A percentile compares a stretch with the other conserved stretches of the same genome.
These are phyloP conservation scores for Rhinella marina DNA, from an alignment of 2,797 vertebrate genomes.

Conservation along the genomic window DNA sequence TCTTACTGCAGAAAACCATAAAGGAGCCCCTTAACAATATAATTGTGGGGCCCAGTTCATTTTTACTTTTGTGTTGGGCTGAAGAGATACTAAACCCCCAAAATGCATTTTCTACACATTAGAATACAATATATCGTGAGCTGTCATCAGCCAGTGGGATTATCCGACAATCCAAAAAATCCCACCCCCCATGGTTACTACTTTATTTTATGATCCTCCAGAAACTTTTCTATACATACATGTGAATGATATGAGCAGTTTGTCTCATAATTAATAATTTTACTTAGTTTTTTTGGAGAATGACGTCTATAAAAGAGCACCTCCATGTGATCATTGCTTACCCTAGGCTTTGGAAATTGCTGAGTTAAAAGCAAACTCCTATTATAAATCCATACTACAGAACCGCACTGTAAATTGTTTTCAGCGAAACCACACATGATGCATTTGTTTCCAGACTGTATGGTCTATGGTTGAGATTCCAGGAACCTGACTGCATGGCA, in stretches of 20 bases:
- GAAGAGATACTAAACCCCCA: neutral
- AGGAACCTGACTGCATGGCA: constrained; percentile 20
- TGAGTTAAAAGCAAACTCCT: constrained; percentile 20
- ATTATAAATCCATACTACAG: constrained; percentile 17
- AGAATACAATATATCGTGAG: neutral
- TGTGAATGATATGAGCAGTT: neutral
- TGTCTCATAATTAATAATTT: neutral
- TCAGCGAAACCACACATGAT: neutral
- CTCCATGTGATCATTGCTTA: neutral
- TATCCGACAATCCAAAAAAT: neutral
- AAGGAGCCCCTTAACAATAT: neutral
- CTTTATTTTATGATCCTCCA: neutral
- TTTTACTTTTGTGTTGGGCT: neutral
- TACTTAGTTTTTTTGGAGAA: neutral
- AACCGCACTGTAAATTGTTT: constrained; percentile 29
- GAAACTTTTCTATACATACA: neutral
- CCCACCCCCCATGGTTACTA: neutral
- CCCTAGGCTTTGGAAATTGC: neutral
- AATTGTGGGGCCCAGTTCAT: neutral
- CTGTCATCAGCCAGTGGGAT: neutral
- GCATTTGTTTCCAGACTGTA: constrained; percentile 17
- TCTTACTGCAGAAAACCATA: neutral
- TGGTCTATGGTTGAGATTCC: constrained; percentile 15
- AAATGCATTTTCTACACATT: neutral
- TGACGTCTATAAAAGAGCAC: neutral